Conservation (phyloP, 2,797 vertebrate genomes). For the Emydoidea blandingii region DNA sequence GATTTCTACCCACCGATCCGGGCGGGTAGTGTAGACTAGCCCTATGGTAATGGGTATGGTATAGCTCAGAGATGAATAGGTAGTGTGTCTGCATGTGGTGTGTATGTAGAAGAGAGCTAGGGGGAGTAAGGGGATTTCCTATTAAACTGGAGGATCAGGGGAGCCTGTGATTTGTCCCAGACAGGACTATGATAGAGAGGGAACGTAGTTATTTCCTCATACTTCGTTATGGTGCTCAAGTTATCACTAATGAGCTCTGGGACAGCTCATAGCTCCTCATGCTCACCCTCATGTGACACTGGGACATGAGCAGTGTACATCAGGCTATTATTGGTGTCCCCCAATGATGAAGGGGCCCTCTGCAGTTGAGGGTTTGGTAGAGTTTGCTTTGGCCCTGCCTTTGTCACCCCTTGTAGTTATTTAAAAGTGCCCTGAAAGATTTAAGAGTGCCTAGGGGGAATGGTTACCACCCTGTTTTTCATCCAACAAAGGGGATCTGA, state of each 20-base stretch:
- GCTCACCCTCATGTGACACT: neutral
- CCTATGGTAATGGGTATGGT: neutral
- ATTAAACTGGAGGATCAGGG: neutral
- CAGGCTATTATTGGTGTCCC: neutral
- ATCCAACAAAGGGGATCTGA: neutral
- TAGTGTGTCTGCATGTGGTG: neutral
- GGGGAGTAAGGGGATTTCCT: neutral
- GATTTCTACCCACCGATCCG: no score
- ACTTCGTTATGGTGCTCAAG: neutral
- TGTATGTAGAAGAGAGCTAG: neutral
- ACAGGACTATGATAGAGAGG: neutral
- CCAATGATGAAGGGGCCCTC: rapidly evolving
- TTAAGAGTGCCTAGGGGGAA: neutral
- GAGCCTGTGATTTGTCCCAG: neutral
- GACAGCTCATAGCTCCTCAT: neutral
- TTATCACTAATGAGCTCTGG: neutral
- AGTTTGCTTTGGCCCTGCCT: neutral
- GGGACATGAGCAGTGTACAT: neutral
- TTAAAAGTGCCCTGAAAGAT: neutral
- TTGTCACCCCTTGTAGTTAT: neutral
- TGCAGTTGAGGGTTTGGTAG: neutral
- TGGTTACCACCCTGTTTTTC: neutral
- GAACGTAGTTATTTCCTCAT: neutral
- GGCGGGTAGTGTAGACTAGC: no score
- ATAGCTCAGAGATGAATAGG: neutral